Evolutionary conservation across 2,797 vertebrate genomes (phyloP).

Genomic region (Myoxocephalus aenaeus): DNA sequence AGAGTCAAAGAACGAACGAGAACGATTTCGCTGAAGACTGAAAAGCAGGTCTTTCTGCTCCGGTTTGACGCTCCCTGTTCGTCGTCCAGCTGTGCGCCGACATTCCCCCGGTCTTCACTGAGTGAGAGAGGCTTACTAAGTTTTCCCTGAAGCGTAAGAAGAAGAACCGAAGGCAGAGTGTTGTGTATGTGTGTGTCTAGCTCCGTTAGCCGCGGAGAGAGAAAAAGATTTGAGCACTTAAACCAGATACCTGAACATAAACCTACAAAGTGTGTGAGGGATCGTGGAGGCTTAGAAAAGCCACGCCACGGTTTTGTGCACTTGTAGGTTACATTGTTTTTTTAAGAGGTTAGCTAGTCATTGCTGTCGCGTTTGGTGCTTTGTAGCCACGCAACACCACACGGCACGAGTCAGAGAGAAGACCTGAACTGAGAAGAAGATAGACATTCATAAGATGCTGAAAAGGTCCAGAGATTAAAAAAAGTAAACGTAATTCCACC

Average conservation of each 20-base stretch:
- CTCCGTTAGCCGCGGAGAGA: constrained; percentile 20
- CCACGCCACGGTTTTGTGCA: constrained; percentile 50
- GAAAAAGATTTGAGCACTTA: constrained; percentile 40
- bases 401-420: constrained; percentile 54
- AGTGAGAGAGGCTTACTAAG: constrained; percentile 47
- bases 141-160: constrained; percentile 67
- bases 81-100: constrained; percentile 4
- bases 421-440: constrained; percentile 87
- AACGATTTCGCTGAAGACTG: neutral
- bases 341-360: constrained; percentile 47
- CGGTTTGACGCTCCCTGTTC: neutral
- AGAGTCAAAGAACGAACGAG: constrained; percentile 4
- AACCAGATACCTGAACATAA: constrained; percentile 51
- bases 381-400: constrained; percentile 68
- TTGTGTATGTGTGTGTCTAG: constrained; percentile 9
- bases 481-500: constrained; percentile 7
- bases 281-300: constrained; percentile 22
- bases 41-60: constrained; percentile 11
- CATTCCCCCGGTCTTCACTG: constrained; percentile 15
- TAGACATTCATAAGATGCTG: constrained; percentile 89
- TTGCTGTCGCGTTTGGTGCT: constrained; percentile 21
- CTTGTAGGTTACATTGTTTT: constrained; percentile 10
- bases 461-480: constrained; percentile 35
- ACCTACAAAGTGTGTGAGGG: constrained; percentile 21
- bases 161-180: constrained; percentile 54